These are phyloP conservation scores for Pitangus sulphuratus DNA, from an alignment of 2,797 vertebrate genomes.

Conservation along the genomic window DNA sequence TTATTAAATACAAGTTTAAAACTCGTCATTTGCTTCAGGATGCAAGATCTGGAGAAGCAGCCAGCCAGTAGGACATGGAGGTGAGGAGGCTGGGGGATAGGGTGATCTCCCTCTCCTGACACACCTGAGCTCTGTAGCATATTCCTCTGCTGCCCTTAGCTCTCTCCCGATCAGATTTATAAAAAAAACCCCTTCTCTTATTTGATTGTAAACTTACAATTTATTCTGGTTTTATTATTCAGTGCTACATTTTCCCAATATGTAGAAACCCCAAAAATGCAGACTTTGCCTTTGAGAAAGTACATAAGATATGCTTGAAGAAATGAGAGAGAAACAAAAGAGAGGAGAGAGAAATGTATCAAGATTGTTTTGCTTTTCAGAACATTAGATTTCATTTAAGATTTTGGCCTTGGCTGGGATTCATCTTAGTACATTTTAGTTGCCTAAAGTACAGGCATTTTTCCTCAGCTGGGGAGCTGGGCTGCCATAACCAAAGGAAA, in stretches of 20 bases:
- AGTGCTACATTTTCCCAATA: not conserved
- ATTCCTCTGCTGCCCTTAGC: not conserved
- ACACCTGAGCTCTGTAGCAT: fast-evolving
- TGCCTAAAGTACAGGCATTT: not conserved
- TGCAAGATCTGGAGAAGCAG: not conserved
- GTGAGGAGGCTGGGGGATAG: fast-evolving
- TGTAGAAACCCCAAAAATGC: not conserved
- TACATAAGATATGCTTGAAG: not conserved
- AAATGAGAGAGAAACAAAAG: not conserved
- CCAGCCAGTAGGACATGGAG: not conserved
- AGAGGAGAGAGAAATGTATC: not conserved
- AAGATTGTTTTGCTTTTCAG: not conserved
- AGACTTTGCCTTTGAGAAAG: not conserved
- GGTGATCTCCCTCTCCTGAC: not conserved
- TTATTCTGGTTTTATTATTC: not conserved
- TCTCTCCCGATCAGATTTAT: not conserved
- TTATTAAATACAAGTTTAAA: not conserved
- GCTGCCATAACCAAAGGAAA: not conserved
- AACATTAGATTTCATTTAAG: not conserved
- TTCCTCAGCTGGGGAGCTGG: not conserved
- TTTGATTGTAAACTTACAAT: not conserved
- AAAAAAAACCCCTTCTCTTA: not conserved
- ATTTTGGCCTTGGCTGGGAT: not conserved
- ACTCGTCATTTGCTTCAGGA: not conserved
- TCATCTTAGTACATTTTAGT: not conserved